Evolutionary conservation across 53 echinoderm and acorn worm genomes (phyloP), one percentile per base, ranked within the genome.

Genomic region (Hippasteria phrygiana): DNA sequence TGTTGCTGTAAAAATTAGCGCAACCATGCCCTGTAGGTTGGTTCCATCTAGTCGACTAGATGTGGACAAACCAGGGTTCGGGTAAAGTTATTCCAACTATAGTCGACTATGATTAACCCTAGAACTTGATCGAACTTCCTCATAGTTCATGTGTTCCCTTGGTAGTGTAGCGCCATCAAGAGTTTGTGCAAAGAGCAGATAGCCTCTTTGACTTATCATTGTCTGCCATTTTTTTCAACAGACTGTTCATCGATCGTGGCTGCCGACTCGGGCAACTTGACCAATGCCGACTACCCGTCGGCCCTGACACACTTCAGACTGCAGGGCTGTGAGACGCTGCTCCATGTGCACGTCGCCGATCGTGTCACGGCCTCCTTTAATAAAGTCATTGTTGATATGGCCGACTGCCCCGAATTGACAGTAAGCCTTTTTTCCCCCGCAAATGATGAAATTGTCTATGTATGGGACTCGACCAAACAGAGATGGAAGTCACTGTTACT

Each of bases 261-360:
- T 2, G 24, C 32, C n/a, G 40, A 81, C 11, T 45, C 65, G 5
- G 93, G 93, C 2, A 82, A 93, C 31, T 40, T 93, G 50, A 93
- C 88, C 70, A 91, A 91, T 28, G 83, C 91, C 0, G 88, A 93
- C 27, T 48, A 88, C 54, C 88, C 90, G 0, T 81, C 77, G 17
- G 62, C 84, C 0, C 78, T 85, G 33, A 82, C 83, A 2, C 59
- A 93, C n/a, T 88, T 83, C 73, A 54, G 88, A 35, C 75, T 55
- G 37, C 83, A 88, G 13, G 91, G 88, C 47, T 93, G 93, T 29
- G 88, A 91, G 80, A 88, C 72, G 13, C 31, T 93, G 27, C 76
- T 93, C 16, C 93, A 93, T 48, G 88, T 79, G 20, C 72, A 55
- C 20, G 77, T 84, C 0, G 20, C 73, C 14, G 85, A 90, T 41